Conservation (phyloP, 2,797 vertebrate species). For the Tokudaia muenninki region DNA sequence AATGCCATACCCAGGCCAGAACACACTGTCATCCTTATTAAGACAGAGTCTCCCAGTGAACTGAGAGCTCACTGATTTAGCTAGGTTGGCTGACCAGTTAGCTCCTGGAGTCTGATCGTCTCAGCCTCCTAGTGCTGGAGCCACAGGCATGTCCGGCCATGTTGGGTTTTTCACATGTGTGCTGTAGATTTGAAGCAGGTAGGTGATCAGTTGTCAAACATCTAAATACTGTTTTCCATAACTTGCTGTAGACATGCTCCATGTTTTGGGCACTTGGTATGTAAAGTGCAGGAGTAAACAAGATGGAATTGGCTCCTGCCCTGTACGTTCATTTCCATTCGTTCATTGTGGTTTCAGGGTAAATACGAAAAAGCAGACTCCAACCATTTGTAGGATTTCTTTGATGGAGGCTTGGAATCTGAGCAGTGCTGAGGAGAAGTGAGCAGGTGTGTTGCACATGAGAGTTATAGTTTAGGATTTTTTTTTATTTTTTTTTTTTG, state of each 20-base stretch:
- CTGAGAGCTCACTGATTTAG: neutral
- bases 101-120: neutral
- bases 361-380: neutral
- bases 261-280: neutral
- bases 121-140: neutral
- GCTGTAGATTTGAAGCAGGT: neutral
- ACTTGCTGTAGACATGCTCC: neutral
- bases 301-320: neutral
- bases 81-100: neutral
- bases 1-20: neutral
- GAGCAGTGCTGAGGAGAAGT: neutral
- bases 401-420: neutral
- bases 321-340: neutral
- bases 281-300: neutral
- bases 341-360: neutral
- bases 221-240: neutral
- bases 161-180: neutral
- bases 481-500: neutral
- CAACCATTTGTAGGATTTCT: neutral
- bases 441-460: neutral
- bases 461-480: neutral
- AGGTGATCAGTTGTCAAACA: neutral
- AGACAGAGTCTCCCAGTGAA: neutral
- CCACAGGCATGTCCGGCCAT: neutral
- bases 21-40: neutral